Base-by-base conservation (phyloP, 2,888 invertebrate species). In the Itoplectis maculator region DNA sequence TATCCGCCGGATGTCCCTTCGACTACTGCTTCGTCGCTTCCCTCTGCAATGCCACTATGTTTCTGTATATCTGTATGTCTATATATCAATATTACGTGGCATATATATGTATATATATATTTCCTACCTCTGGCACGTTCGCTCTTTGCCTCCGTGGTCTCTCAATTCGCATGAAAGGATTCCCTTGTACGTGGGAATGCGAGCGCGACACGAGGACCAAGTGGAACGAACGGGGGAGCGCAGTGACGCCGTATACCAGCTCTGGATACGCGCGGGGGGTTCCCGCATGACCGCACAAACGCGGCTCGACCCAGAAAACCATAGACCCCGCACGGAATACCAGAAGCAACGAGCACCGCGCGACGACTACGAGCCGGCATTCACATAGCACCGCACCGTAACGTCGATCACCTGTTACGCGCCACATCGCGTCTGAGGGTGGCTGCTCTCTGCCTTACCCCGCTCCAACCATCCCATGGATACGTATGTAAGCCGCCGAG, bases 321-420 rank as follows among this genome's bases (percentile, higher is more conserved):
- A 54, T 37, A 59, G 49, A 61, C 47, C 45, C 42, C 42, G 20
- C 76, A 18, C 56, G 61, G 70, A 80, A 76, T 80, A 76, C 65
- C 65, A 63, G 56, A 76, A 63, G 70, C 18, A 42, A 65, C 61
- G 47, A 35, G 29, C 72, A 61, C 54, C 69, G n/a, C n/a, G n/a
- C n/a, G n/a, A n/a, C n/a, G 15, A 40, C 61, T 37, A 8, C 61
- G 61, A 61, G 2, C 51, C 54, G 74, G 74, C 42, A 79, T 79
- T 61, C 45, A 47, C 61, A 37, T 61, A 61, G 35, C 63, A 23
- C 40, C 37, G 49, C 51, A 56, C 65, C 81, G 66, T 66, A 72
- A 81, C 66, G 81, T 76, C 76, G 81, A 76, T 81, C 76, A 81
- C 81, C 81, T 81, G 76, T 81, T 81, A 80, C 80, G 65, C 75